phyloP scores from a whole-genome alignment of 2,888 invertebrate species.

The Noctuana brunneofusca region DNA sequence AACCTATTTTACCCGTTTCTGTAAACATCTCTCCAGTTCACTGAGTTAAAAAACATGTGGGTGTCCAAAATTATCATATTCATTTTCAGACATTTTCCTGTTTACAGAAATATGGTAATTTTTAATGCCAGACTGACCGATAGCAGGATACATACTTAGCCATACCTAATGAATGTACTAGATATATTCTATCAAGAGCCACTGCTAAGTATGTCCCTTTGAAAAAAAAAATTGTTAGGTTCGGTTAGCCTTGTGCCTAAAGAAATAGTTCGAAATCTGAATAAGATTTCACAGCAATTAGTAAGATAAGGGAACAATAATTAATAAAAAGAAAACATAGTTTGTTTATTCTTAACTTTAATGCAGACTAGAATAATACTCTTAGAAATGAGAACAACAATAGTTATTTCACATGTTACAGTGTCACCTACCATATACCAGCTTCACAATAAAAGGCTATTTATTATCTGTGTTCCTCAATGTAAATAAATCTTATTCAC shows the following conservation, averaged over 20 bases:
- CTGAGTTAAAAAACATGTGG: neutral
- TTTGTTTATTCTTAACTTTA: conserved; percentile 83
- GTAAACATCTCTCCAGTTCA: neutral
- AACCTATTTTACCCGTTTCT: too few relatives aligned
- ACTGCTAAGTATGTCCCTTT: too few relatives aligned
- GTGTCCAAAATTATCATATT: neutral
- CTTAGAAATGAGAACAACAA: conserved; percentile 83
- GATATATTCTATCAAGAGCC: too few relatives aligned
- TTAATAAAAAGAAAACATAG: conserved; percentile 53
- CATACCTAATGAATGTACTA: too few relatives aligned
- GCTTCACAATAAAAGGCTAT: conserved; percentile 80
- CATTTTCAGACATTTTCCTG: neutral
- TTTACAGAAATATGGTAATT: conserved; percentile 3
- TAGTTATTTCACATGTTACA: conserved; percentile 81
- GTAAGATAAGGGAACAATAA: conserved; percentile 37
- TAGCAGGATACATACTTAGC: too few relatives aligned
- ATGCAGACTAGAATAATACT: conserved; percentile 84
- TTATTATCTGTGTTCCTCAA: conserved; percentile 78
- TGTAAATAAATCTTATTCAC: conserved; percentile 82
- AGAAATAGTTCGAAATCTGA: too few relatives aligned
- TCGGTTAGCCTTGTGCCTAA: too few relatives aligned
- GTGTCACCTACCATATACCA: conserved; percentile 78
- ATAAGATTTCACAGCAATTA: neutral
- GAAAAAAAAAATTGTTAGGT: too few relatives aligned
- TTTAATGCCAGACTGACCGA: too few relatives aligned